Percentiles rank a stretch among this genome's conserved stretches.
Evolutionary conservation across 2,113 vertebrate genomes (phyloP).

Genomic region (Eretmochelys imbricata): DNA sequence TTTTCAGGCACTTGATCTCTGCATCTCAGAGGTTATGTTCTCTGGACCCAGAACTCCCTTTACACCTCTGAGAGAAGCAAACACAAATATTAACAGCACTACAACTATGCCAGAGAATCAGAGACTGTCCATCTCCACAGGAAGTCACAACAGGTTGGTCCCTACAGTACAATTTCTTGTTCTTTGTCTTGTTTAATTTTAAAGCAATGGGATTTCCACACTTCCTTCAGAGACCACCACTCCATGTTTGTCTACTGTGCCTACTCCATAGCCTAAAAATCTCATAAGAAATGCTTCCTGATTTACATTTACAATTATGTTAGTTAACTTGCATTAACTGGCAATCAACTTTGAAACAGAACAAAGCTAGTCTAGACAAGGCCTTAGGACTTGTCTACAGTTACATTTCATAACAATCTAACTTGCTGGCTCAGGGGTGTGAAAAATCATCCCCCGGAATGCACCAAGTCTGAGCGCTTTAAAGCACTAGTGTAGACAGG

Average conservation of each 20-base stretch:
- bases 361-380: neutral
- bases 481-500: too few relatives aligned
- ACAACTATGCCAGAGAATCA: neutral
- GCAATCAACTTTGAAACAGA: neutral
- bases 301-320: neutral
- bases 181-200: neutral
- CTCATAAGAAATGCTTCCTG: neutral
- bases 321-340: neutral
- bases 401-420: too few relatives aligned
- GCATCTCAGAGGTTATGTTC: neutral
- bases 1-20: neutral
- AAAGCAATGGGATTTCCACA: neutral
- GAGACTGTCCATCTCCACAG: neutral
- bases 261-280: neutral
- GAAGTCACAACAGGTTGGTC: neutral
- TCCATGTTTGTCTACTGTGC: neutral
- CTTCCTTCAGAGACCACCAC: neutral
- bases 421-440: too few relatives aligned
- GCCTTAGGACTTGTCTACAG: neutral
- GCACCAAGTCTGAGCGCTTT: too few relatives aligned
- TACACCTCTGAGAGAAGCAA: neutral
- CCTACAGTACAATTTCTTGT: neutral
- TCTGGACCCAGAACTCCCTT: neutral
- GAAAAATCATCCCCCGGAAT: too few relatives aligned
- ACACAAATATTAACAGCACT: neutral